Evolutionary conservation across 1,140 invertebrate genomes (phyloP).

Genomic region (Tetraneura akinire): DNA sequence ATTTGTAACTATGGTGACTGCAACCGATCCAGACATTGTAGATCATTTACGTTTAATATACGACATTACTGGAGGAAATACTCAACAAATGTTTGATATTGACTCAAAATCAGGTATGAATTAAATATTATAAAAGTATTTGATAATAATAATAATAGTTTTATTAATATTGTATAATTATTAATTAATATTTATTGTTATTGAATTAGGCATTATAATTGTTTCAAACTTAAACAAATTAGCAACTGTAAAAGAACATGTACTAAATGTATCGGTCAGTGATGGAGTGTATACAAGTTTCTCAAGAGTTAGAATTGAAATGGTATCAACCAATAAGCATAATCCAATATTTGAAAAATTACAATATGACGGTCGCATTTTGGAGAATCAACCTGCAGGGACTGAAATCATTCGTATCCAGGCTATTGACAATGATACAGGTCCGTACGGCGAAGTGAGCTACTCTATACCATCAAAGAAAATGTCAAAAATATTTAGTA

Average conservation of each 20-base stretch:
- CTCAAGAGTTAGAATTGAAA: constrained; percentile 75
- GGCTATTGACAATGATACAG: constrained; percentile 79
- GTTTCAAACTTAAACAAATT: constrained; percentile 67
- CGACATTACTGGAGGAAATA: constrained; percentile 81
- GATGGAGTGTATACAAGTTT: constrained; percentile 89
- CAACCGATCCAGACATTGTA: constrained; percentile 81
- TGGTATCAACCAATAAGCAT: constrained; percentile 78
- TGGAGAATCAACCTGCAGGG: constrained; percentile 80
- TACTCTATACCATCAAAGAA: constrained; percentile 82
- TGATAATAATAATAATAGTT: too few relatives aligned
- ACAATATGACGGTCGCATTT: constrained; percentile 73
- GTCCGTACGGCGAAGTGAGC: constrained; percentile 75
- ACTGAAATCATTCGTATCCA: constrained; percentile 72
- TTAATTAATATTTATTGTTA: neutral
- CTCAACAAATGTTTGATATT: constrained; percentile 81
- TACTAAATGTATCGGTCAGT: constrained; percentile 85
- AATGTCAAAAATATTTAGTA: constrained; percentile 74
- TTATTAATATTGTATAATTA: constrained; percentile 15
- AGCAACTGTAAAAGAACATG: constrained; percentile 59
- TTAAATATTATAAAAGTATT: neutral
- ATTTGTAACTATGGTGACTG: constrained; percentile 83
- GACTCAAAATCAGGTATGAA: constrained; percentile 66
- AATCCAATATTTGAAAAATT: constrained; percentile 76
- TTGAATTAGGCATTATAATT: constrained; percentile 62
- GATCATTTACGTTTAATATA: constrained; percentile 76